These are phyloP conservation scores for Meganola albula DNA, from an alignment of 2,888 invertebrate species.

Conservation along the genomic window DNA sequence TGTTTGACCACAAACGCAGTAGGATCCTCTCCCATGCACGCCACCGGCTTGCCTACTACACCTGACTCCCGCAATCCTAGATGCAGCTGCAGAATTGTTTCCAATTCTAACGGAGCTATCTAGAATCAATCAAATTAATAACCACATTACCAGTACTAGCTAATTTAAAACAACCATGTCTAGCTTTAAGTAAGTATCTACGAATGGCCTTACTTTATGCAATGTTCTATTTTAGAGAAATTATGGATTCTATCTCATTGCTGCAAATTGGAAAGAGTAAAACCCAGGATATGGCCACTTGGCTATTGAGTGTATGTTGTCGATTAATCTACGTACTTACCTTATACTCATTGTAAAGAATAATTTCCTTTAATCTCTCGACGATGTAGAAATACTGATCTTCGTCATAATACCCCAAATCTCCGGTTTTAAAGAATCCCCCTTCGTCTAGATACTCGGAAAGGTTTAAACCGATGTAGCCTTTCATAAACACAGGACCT, in stretches of 20 bases:
- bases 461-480: slow-evolving; percentile 48
- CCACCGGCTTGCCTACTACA: slow-evolving; percentile 85
- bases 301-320: too few relatives aligned
- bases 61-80: slow-evolving; percentile 85
- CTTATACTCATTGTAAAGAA: slow-evolving; percentile 43
- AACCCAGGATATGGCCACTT: too few relatives aligned
- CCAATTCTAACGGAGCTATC: slow-evolving; percentile 90
- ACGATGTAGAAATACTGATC: slow-evolving; percentile 51
- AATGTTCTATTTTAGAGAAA: too few relatives aligned
- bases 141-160: too few relatives aligned
- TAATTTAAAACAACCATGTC: too few relatives aligned
- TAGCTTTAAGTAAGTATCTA: too few relatives aligned
- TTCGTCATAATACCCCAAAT: slow-evolving; percentile 53
- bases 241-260: too few relatives aligned
- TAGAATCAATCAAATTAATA: too few relatives aligned
- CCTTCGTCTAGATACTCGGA: slow-evolving; percentile 45
- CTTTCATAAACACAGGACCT: slow-evolving; percentile 56
- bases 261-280: too few relatives aligned
- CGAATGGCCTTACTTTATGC: too few relatives aligned
- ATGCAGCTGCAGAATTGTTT: slow-evolving; percentile 84
- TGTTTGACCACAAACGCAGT: slow-evolving; percentile 84
- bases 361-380: slow-evolving; percentile 50
- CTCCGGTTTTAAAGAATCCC: slow-evolving; percentile 53
- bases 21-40: slow-evolving; percentile 82
- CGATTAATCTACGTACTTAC: too few relatives aligned